Conservation (phyloP, 2,888 invertebrate genomes). For the Acanthosepion esculentum region DNA sequence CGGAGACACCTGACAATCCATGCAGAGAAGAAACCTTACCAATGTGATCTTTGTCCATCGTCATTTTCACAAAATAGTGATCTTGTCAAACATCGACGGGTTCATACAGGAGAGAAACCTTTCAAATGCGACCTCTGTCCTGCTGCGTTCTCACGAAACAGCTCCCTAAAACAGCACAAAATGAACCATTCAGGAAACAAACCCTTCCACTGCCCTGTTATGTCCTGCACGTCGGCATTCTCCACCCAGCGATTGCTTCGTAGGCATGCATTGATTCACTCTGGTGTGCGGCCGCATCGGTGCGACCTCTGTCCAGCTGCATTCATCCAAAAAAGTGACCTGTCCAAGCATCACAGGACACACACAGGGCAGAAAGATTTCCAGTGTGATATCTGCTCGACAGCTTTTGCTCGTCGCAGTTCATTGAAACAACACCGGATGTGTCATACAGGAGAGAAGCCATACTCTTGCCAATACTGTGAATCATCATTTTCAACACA, state of each 20-base stretch:
- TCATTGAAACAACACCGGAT: constrained; percentile 34
- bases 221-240: constrained; percentile 35
- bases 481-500: constrained; percentile 90
- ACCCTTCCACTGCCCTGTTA: constrained; percentile 35
- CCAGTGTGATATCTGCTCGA: constrained; percentile 23
- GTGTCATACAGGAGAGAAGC: constrained; percentile 63
- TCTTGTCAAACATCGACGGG: constrained; percentile 40
- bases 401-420: constrained; percentile 39
- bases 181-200: constrained; percentile 41
- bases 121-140: constrained; percentile 33
- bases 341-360: constrained; percentile 41
- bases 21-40: constrained; percentile 16
- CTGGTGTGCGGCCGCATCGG: neutral
- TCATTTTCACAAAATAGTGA: constrained; percentile 44
- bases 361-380: constrained; percentile 43
- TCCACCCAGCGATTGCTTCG: constrained; percentile 41
- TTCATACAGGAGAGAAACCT: constrained; percentile 34
- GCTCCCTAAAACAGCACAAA: constrained; percentile 11
- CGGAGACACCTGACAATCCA: constrained; percentile 38
- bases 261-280: constrained; percentile 45
- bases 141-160: constrained; percentile 42
- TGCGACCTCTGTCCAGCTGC: constrained; percentile 44
- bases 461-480: constrained; percentile 89
- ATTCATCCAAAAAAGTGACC: constrained; percentile 38
- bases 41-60: constrained; percentile 10